Base-by-base conservation (phyloP, 2,888 invertebrate species). In the Agrochola lota region DNA sequence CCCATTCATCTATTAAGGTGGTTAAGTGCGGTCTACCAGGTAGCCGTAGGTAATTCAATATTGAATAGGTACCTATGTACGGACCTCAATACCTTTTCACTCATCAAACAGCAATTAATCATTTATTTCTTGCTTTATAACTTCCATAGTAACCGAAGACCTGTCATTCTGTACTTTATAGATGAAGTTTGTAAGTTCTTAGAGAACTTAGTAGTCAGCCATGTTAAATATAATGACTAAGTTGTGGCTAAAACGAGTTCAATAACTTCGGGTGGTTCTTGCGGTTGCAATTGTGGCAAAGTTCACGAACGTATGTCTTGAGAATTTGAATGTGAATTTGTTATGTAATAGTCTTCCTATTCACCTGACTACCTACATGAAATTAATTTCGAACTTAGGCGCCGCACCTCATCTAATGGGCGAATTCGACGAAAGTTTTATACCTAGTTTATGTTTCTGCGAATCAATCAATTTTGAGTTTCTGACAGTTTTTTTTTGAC, bases 191-290 rank as follows among this genome's bases (percentile, higher is more conserved):
- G 30, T 26, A 81, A 81, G 72, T 81, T 78, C 17, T 63, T 52
- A 35, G 26, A 35, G 62, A 46, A 68, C 26, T 71, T 71, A 63
- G 66, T 67, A 75, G 66, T 73, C 55, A 60, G 55, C 26, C 49
- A 67, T 72, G 67, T 70, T 84, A 72, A 80, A 83, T 82, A 82
- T 80, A 85, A 85, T 85, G 80, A 63, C 71, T 80, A 70, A 80
- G 83, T 75, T 71, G 59, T 60, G 82, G 74, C 60, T 83, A 68
- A 85, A 85, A 85, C 72, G 85, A 85, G 85, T 83, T 85, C 72
- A 73, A 85, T 80, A 85, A 77, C 85, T 85, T 77, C 0, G 43
- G 69, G 73, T 20, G 30, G 63, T 70, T 30, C 62, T 84, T 70
- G 81, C 46, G 74, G 74, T 75, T 60, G 20, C n/a, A 64, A 67